Conservation (phyloP, 2,113 vertebrate species). For the Panurus biarmicus region DNA sequence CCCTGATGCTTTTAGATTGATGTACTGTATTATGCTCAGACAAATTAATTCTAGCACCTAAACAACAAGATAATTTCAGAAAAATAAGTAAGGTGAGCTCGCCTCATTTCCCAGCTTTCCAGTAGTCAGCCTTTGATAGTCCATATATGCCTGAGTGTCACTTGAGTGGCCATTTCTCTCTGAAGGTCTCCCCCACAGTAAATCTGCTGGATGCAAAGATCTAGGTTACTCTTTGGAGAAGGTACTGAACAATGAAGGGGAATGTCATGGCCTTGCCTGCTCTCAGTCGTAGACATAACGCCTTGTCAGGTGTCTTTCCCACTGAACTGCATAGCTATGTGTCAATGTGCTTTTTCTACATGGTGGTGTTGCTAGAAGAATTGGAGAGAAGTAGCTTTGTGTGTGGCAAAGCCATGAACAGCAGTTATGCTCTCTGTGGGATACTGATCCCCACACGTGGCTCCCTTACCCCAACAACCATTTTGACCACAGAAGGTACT, state of each 20-base stretch:
- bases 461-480: not conserved
- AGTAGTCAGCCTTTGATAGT: not conserved
- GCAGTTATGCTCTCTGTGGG: not conserved
- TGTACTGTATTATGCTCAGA: not conserved
- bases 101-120: not conserved
- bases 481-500: not conserved
- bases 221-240: not conserved
- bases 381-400: not conserved
- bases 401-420: not conserved
- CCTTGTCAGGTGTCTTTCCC: not conserved
- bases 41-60: not conserved
- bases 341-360: not conserved
- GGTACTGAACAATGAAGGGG: not conserved
- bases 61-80: not conserved
- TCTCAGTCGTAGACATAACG: not conserved
- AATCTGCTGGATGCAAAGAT: not conserved
- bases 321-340: not conserved
- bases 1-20: not conserved
- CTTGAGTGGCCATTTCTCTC: not conserved
- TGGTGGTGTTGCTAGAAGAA: not conserved
- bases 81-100: not conserved
- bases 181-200: not conserved
- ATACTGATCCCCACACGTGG: fast-evolving
- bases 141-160: fast-evolving
- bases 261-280: not conserved